A percentile compares a stretch with the other conserved stretches of the same genome.
These are phyloP conservation scores for Amiota mariae DNA, from an alignment of 2,888 invertebrate genomes.

Conservation along the genomic window DNA sequence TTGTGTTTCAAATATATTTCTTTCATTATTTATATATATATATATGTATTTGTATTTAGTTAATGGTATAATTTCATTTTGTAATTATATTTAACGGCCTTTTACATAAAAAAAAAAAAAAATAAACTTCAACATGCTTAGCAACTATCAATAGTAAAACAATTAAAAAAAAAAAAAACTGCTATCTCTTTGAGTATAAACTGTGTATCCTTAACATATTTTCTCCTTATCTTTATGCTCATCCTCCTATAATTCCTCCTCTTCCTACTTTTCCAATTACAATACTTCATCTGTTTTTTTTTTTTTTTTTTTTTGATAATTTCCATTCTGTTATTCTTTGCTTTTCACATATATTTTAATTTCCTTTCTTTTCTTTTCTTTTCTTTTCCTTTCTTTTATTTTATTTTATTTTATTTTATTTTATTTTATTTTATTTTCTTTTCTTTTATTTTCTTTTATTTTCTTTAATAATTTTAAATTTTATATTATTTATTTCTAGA, in stretches of 20 bases:
- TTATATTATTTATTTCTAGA: no score
- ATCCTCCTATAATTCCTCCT: no score
- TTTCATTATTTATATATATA: neutral
- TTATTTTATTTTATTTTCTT: no score
- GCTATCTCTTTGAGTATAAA: conserved; percentile 39
- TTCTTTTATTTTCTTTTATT: no score
- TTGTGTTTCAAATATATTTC: conserved; percentile 22
- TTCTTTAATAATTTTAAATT: no score
- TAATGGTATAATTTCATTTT: neutral
- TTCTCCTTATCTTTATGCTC: neutral
- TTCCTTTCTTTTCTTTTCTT: no score
- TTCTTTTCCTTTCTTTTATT: no score
- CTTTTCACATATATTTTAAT: neutral
- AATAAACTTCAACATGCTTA: neutral
- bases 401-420: no score
- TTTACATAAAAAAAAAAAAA: conserved; percentile 1
- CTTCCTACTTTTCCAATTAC: no score
- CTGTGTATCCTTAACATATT: conserved; percentile 43
- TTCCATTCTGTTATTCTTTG: neutral
- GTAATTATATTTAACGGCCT: neutral
- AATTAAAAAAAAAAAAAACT: conserved; percentile 10
- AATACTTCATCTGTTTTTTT: no score
- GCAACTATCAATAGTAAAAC: neutral
- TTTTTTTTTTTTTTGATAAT: no score
- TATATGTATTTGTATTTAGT: neutral